Evolutionary conservation across 92 coral and sea anemone genomes (phyloP), one percentile per base, ranked within the genome.

Genomic region (Epizoanthus stellaris): DNA sequence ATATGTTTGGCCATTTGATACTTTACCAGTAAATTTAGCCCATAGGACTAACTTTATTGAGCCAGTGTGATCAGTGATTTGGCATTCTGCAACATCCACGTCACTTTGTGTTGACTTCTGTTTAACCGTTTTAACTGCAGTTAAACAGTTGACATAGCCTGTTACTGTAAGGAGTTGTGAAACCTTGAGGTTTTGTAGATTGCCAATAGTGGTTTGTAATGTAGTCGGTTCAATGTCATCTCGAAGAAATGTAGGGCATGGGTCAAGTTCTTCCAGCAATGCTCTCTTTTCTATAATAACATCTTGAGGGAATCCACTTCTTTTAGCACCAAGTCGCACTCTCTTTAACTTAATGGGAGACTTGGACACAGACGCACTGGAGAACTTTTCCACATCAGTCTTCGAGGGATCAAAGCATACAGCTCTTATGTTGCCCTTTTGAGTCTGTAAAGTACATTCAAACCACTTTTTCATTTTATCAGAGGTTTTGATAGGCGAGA

Each of bases 151-250:
- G 23, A 47, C 76, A 20, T 5, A 20, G 14, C 60, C 76, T 81
- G 63, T 81, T 53, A 81, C 57, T 39, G 47, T 80, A 12, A 65
- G 12, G 19, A 80, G 76, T 65, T 81, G 76, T 81, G 54, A 75
- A 3, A 47, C 10, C 65, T 66, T 66, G 54, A 81, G 65, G 38
- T 81, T 81, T 81, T 39, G 58, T 6, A 61, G 76, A 15, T 39
- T 36, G 65, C 85, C 85, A 81, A 81, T 81, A 36, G 85, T 81
- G 39, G 57, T 38, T 16, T 20, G 58, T 47, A 30, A 61, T 53
- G 70, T 60, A 34, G 73, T 21, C 11, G 64, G 14, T 12, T 56
- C 67, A 12, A 68, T 54, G 53, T 82, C 82, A 43, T 82, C 82
- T n/a, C 39, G 38, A 4, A n/a, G 49, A 56, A 76, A 71, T 16